Base-by-base conservation (phyloP, 2,113 vertebrate species). In the Cranoglanis bouderius region DNA sequence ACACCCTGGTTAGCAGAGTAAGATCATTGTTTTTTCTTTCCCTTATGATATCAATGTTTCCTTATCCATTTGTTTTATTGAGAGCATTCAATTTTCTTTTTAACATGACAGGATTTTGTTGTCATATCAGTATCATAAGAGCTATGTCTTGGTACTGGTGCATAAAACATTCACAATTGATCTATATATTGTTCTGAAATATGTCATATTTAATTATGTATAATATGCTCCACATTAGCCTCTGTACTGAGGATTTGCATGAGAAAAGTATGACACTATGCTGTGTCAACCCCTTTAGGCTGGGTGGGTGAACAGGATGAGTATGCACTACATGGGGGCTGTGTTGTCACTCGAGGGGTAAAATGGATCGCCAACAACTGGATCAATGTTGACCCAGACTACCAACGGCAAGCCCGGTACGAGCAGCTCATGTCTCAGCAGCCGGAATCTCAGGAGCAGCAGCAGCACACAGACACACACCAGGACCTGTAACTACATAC, bases 301-400 rank as follows among this genome's bases (percentile, higher is more conserved):
- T 99, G 98, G 98, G 97, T 99, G 12, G 98, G 98, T 19, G 98
- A 99, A 90, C 94, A 99, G 94, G 98, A 99, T 0, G 97, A 99
- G 92, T 99, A 98, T 0, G 97, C 98, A 9, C 93, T 99, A 92
- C 98, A 99, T 0, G 98, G 98, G 6, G 98, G 98, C 90, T 99
- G 98, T 91, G 93, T 99, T 92, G 98, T 99, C 92, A 98, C 97
- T 4, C 95, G 93, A 0, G 98, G 98, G 82, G 98, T 96, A 67
- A 99, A 99, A 91, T 99, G 98, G 98, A 97, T 99, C 0, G 98
- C 98, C 90, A 99, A 99, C 95, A 99, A 98, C 93, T 99, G 98
- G 98, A 98, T 99, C 94, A 99, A 99, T n/a, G 97, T 99, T 35
- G 98, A 99, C 91, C 98, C 98, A 16, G 97, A 98, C 93, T 96